Conservation (phyloP, 2,113 vertebrate species). For the Microtus pennsylvanicus region DNA sequence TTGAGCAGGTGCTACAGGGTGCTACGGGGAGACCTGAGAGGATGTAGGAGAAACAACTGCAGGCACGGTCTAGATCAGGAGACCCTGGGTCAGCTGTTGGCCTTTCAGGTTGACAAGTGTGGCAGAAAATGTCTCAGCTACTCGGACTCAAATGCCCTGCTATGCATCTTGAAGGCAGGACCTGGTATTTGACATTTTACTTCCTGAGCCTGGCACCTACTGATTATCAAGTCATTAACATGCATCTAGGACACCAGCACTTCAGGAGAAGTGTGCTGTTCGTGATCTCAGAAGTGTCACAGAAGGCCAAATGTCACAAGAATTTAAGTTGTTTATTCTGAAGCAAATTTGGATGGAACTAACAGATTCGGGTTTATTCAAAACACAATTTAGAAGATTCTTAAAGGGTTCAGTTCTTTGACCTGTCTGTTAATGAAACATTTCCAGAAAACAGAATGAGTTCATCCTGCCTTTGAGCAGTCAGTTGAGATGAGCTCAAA, state of each 20-base stretch:
- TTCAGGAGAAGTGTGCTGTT: background rate
- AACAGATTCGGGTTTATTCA: constrained; percentile 13
- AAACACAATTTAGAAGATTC: background rate
- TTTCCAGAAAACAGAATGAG: background rate
- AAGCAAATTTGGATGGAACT: background rate
- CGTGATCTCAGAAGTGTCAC: background rate
- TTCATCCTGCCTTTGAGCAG: background rate
- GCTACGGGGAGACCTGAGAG: background rate
- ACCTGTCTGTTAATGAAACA: background rate
- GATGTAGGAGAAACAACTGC: too few relatives aligned
- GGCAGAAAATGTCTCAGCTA: background rate
- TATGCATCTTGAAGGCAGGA: background rate
- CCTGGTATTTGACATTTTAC: background rate
- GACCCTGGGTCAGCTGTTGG: background rate
- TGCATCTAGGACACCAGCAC: background rate
- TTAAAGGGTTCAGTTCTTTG: background rate
- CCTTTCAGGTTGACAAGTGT: background rate
- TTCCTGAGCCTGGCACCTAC: background rate
- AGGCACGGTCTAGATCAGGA: background rate
- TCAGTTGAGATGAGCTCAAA: background rate
- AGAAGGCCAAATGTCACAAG: background rate
- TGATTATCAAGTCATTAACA: background rate
- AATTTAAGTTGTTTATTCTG: background rate
- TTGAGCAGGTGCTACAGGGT: background rate
- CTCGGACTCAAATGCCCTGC: background rate